Evolutionary conservation across 2,797 vertebrate genomes (phyloP), one percentile per base, ranked within the genome.

Genomic region (Crax fasciolata): DNA sequence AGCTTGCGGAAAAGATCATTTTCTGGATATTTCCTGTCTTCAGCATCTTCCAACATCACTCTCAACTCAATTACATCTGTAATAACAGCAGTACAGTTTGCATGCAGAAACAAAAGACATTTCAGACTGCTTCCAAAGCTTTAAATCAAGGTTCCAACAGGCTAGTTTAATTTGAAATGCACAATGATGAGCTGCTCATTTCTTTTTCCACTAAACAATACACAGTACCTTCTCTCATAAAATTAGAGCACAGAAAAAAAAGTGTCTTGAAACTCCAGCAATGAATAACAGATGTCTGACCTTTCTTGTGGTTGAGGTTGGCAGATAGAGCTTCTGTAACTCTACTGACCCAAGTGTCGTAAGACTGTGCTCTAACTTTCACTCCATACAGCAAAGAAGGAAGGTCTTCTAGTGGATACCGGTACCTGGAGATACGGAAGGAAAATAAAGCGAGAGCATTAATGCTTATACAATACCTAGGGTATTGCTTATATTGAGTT

Each of bases 1-100:
- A 99, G 98, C 73, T 98, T 98, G 41, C 99, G 98, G 94, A 99
- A 99, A 79, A 99, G 98, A 76, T 98, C 97, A 27, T 99, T 99
- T 95, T 99, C 99, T 0, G 99, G 99, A 65, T 99, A 99, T 93
- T 99, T 99, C 91, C 99, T 98, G 96, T 99, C 99, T 97, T 99
- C 99, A 8, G 99, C 99, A 71, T 99, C 99, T 96, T 99, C 99
- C 93, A 99, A 93, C 98, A 99, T 98, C 58, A 99, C 99, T 89
- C 99, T 99, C 74, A 99, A 97, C 97, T 99, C 99, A 9, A 99
- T 99, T 74, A 99, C 98, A 97, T 99, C 99, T 99, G 93, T 46
- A 87, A 85, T 13, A 95, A 96, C 43, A 97, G 17, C 12, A 92
- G 35, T 49, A 38, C 10, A 49, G 66, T 58, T 20, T 6, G 8